Percentiles rank a stretch among this genome's conserved stretches.
Conservation (phyloP, 2,888 invertebrate species). For the Conus canariensis region DNA sequence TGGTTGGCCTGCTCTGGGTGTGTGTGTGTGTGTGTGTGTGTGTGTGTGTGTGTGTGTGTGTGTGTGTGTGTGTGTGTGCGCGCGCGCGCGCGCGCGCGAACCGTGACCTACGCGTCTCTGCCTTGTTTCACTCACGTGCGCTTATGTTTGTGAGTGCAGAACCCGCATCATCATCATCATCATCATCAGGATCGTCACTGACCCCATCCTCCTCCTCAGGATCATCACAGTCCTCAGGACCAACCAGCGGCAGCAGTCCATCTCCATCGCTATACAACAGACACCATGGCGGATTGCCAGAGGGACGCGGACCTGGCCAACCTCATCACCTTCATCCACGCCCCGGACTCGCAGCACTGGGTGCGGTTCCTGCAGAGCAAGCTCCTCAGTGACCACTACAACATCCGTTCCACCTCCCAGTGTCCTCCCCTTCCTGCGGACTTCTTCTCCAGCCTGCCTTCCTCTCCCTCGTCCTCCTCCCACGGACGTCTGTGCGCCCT, state of each 20-base stretch:
- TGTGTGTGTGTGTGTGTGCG: too few species aligned
- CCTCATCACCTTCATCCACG: conserved; percentile 28
- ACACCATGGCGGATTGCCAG: neutral
- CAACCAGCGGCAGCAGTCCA: neutral
- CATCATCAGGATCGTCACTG: neutral
- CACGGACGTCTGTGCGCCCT: neutral
- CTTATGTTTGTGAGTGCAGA: too few species aligned
- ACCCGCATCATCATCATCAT: neutral
- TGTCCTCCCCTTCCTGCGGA: neutral
- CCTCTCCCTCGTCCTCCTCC: neutral
- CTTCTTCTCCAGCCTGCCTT: neutral
- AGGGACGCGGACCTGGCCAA: neutral
- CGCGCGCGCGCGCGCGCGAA: too few species aligned
- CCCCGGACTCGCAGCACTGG: neutral
- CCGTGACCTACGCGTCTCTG: too few species aligned
- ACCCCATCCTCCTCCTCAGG: neutral
- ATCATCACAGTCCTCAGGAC: too few species aligned
- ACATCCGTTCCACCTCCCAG: neutral
- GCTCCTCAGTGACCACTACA: conserved; percentile 5
- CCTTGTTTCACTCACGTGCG: too few species aligned
- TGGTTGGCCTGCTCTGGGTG: too few species aligned
- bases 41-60: too few species aligned
- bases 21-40: too few species aligned
- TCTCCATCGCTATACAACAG: neutral
- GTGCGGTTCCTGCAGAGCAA: neutral